phyloP scores from a whole-genome alignment of 2,797 vertebrate genomes.

The Molothrus ater region DNA sequence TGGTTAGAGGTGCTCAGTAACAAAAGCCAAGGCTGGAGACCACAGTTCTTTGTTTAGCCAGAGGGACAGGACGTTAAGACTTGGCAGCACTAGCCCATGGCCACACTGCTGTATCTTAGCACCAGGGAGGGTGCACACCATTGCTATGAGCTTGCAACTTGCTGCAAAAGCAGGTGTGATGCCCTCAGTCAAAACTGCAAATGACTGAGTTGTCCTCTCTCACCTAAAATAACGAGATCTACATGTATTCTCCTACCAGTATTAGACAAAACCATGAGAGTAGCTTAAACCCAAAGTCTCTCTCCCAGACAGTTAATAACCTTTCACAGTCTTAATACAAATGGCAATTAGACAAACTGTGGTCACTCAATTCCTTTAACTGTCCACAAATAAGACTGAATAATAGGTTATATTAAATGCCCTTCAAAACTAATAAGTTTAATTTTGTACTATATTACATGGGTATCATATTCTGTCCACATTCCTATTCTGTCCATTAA shows the following conservation, averaged over 20 bases:
- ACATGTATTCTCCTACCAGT: not conserved
- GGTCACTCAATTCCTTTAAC: not conserved
- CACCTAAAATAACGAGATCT: not conserved
- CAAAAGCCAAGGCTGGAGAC: not conserved
- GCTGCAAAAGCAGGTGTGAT: not conserved
- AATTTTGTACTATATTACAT: not conserved
- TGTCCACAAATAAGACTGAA: not conserved
- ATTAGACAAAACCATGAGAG: not conserved
- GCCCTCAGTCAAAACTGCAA: not conserved
- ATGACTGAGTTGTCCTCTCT: not conserved
- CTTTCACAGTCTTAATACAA: not conserved
- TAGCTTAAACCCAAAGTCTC: not conserved
- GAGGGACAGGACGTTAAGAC: not conserved
- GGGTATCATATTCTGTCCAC: not conserved
- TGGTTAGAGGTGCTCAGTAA: not conserved
- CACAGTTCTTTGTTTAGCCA: not conserved
- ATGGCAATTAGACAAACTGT: not conserved
- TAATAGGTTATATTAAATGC: not conserved
- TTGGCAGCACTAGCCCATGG: not conserved
- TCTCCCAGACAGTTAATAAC: not conserved
- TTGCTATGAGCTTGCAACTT: rapidly evolving
- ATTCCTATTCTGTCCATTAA: not conserved
- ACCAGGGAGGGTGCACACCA: not conserved
- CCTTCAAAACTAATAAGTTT: not conserved
- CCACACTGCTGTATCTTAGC: not conserved